Evolutionary conservation across 2,888 invertebrate genomes (phyloP), one percentile per base, ranked within the genome.

Genomic region (Agonopterix arenella): DNA sequence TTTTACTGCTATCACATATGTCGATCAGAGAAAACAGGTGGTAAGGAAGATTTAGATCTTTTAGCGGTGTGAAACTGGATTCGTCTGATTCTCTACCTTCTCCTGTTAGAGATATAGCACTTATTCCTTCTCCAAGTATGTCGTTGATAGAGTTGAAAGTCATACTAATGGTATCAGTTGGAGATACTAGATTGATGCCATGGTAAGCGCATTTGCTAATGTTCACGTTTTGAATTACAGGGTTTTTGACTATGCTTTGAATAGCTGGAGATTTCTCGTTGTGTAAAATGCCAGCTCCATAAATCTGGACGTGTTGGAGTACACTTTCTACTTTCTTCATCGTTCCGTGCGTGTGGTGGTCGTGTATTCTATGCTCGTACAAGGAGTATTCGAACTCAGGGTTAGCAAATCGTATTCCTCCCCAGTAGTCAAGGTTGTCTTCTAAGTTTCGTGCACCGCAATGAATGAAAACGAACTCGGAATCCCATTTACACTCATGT

Each of bases 1-100:
- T 95, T 84, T 99, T 99, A 49, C 95, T 94, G 1, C 98, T 95
- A 71, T 98, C 97, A 77, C 99, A 99, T 60, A 99, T 97, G 62
- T 99, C 98, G 11, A 99, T 93, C 65, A 99, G 85, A 36, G 99
- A 98, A 80, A 98, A 98, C 41, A 98, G 82, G 68, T 97, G 93
- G 70, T 98, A 98, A 0, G 98, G 98, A 8, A 98, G 90, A 66
- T 94, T 94, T 1, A 96, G 84, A 51, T 93, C 92, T 64, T 93
- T 94, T 3, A 98, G 82, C 0, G 98, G 98, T 1, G 92, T 92
- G 68, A 98, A 98, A 58, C 97, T 97, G 9, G 97, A 95, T 69
- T 95, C 93, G 16, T 94, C 94, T 0, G 95, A 94, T 72, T 96
- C 96, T 49, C 96, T 92, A 0, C 96, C 96, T 86, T 98, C 98